phyloP scores from a whole-genome alignment of 2,888 invertebrate genomes.

The Xanthorhoe spadicearia region DNA sequence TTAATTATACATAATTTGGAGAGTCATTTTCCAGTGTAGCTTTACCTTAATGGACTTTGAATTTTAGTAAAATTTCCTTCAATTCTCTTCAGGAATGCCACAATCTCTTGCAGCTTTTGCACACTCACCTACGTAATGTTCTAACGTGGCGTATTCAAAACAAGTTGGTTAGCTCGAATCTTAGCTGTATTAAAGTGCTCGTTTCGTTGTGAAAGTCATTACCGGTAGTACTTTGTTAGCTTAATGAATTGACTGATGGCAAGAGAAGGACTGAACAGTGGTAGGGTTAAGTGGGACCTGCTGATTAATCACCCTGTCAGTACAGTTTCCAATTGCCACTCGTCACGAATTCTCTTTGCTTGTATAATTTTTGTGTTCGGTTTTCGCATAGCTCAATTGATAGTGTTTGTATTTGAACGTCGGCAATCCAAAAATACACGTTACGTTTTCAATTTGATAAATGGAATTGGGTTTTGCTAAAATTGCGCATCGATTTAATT shows the following conservation, averaged over 20 bases:
- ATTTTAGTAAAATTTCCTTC: conserved; percentile 33
- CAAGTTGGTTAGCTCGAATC: conserved; percentile 55
- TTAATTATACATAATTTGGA: conserved; percentile 59
- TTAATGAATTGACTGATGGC: conserved; percentile 85
- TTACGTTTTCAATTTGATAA: conserved; percentile 54
- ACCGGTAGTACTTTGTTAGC: conserved; percentile 81
- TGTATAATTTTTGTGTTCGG: conserved; percentile 61
- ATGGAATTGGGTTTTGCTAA: conserved; percentile 48
- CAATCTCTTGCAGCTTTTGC: conserved; percentile 18
- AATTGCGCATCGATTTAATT: conserved; percentile 45
- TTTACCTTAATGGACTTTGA: conserved; percentile 40
- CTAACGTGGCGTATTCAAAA: conserved; percentile 44
- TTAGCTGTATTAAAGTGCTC: conserved; percentile 64
- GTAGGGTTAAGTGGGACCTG: conserved; percentile 82
- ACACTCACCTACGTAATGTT: conserved; percentile 12
- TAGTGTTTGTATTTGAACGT: conserved; percentile 46
- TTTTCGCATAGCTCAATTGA: conserved; percentile 48
- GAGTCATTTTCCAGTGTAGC: conserved; percentile 50
- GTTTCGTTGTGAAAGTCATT: conserved; percentile 78
- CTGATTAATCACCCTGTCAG: conserved; percentile 84
- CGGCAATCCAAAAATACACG: conserved; percentile 46
- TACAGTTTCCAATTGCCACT: conserved; percentile 79
- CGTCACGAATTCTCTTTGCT: conserved; percentile 73
- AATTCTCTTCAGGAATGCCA: conserved; percentile 2
- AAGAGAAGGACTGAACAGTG: conserved; percentile 77